These are phyloP conservation scores for Patella vulgata DNA, from an alignment of 1,140 invertebrate species.

Conservation along the genomic window DNA sequence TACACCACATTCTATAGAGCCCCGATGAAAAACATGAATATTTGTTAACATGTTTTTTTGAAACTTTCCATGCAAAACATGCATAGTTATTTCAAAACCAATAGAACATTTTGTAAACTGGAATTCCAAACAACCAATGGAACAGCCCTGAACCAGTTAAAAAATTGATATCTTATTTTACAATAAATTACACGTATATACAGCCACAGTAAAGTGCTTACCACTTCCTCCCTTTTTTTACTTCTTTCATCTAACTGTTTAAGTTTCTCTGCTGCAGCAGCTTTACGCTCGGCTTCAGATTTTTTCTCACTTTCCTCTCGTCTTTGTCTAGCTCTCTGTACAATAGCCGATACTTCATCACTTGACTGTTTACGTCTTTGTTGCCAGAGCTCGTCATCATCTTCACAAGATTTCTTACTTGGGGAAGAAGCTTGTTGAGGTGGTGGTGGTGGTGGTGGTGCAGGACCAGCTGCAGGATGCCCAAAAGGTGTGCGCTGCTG, in stretches of 20 bases:
- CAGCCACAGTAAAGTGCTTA: no score
- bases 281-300: constrained; percentile 71
- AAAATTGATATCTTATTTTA: no score
- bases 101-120: no score
- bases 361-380: constrained; percentile 75
- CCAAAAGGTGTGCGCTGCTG: constrained; percentile 43
- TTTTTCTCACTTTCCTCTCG: constrained; percentile 85
- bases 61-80: no score
- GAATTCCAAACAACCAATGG: no score
- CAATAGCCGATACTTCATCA: constrained; percentile 76
- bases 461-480: constrained; percentile 22
- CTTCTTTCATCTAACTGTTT: constrained; percentile 73
- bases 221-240: constrained; percentile 55
- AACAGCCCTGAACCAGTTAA: no score
- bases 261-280: constrained; percentile 73
- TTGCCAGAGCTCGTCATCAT: constrained; percentile 79
- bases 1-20: no score
- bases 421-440: constrained; percentile 19
- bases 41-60: no score
- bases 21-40: no score
- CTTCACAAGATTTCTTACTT: constrained; percentile 37
- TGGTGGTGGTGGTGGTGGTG: no score
- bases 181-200: no score
- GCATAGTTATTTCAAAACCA: no score
- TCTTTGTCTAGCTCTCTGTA: constrained; percentile 79